A percentile compares a stretch with the other conserved stretches of the same genome.
Evolutionary conservation across 1,140 invertebrate genomes (phyloP).

Genomic region (Drosophila paulistorum): DNA sequence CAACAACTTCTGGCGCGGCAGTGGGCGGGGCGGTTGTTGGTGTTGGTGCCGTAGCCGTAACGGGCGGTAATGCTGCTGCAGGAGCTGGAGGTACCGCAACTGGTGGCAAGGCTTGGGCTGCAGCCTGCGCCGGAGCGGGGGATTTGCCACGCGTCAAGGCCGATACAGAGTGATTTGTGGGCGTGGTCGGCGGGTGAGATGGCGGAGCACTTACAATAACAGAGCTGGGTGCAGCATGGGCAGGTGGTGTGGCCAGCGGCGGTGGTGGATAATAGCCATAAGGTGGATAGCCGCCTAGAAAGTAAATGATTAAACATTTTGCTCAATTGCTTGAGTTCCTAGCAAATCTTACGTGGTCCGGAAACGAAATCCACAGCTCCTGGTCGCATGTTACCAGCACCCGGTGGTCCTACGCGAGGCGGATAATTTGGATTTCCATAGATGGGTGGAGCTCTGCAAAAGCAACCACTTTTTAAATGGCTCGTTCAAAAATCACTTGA

Average conservation of each 20-base stretch:
- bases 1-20: constrained; percentile 27
- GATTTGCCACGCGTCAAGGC: constrained; percentile 59
- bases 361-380: constrained; percentile 66
- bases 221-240: constrained; percentile 61
- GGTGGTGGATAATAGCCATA: constrained; percentile 79
- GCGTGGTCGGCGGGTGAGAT: constrained; percentile 51
- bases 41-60: background rate
- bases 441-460: constrained; percentile 58
- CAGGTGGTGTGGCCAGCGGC: constrained; percentile 62
- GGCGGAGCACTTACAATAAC: constrained; percentile 69
- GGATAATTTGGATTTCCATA: constrained; percentile 76
- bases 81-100: background rate
- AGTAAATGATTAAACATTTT: background rate
- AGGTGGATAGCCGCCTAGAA: constrained; percentile 67
- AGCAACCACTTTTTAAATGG: background rate
- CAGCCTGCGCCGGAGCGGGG: constrained; percentile 14
- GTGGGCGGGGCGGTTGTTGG: constrained; percentile 17
- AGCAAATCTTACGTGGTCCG: constrained; percentile 67
- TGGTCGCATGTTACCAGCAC: constrained; percentile 54
- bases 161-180: constrained; percentile 67
- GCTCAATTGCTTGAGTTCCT: background rate
- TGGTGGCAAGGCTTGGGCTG: constrained; percentile 3
- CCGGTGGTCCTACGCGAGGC: constrained; percentile 62
- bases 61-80: background rate
- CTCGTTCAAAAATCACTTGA: no score